Percentiles rank a stretch among this genome's conserved stretches.
phyloP scores from a whole-genome alignment of 2,888 invertebrate genomes.

The Catocala fraxini region DNA sequence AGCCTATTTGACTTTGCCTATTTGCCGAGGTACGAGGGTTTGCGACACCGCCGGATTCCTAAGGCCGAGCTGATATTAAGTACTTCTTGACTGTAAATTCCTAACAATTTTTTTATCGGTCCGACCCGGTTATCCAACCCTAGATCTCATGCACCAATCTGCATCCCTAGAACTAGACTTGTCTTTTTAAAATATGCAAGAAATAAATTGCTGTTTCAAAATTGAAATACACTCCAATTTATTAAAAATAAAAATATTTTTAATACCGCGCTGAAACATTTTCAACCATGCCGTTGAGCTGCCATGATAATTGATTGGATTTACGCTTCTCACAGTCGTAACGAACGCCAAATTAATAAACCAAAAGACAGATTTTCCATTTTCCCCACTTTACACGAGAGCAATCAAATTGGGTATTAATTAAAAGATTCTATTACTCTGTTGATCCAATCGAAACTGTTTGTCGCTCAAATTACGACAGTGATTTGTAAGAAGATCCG shows the following conservation, averaged over 20 bases:
- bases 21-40: too few relatives aligned
- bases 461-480: neutral
- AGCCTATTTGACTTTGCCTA: too few relatives aligned
- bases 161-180: too few relatives aligned
- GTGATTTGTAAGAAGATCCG: neutral
- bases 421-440: slow-evolving; percentile 4
- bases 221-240: slow-evolving; percentile 31
- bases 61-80: too few relatives aligned
- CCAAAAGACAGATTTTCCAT: slow-evolving; percentile 10
- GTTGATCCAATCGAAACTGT: neutral
- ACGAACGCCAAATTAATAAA: slow-evolving; percentile 8
- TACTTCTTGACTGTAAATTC: too few relatives aligned
- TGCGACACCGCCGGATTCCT: too few relatives aligned
- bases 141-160: too few relatives aligned
- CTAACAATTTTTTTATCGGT: too few relatives aligned
- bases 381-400: neutral
- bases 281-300: slow-evolving; percentile 13
- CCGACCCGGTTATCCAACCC: too few relatives aligned
- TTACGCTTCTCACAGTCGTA: slow-evolving; percentile 4
- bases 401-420: slow-evolving; percentile 9
- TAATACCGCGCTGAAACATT: slow-evolving; percentile 33
- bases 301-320: slow-evolving; percentile 10
- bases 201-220: slow-evolving; percentile 24
- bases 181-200: too few relatives aligned
- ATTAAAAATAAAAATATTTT: slow-evolving; percentile 30